Base-by-base conservation (phyloP, 2,797 vertebrate species). In the Centroberyx gerrardi region DNA sequence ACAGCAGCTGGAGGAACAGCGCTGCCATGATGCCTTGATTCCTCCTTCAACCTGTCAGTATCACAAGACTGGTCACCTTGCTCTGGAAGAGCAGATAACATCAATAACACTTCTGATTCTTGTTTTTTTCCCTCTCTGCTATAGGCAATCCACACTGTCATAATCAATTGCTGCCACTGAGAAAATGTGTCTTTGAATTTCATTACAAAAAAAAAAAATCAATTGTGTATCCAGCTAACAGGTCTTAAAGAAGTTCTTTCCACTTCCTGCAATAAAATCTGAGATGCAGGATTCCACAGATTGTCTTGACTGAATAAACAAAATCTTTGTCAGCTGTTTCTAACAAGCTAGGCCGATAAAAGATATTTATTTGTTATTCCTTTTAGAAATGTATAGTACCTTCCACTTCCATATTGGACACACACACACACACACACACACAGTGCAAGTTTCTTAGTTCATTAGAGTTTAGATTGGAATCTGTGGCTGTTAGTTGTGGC, bases 391-490 rank as follows among this genome's bases (percentile, higher is more conserved):
- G 4, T 46, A 46, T 5, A 46, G 44, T 14, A 17, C 14, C 44
- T 46, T 14, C 14, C 14, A 15, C 22, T 54, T 27, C 18, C 10
- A 52, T 14, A 64, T 10, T 46, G 51, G 31, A 66, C 63, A 66
- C 63, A 66, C 49, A 65, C 48, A 38, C 48, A 66, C 49, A 54
- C 49, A 40, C 49, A 54, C 51, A 66, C 48, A 65, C 63, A 53
- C 63, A 15, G 12, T 38, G 28, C 17, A 14, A 12, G 55, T 53
- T 71, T 70, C 56, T 68, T 46, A 31, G 66, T 46, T 68, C 66
- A 59, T 59, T 56, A 29, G 52, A 55, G 65, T 18, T 44, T 68
- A 56, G 65, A 61, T 61, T 60, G 68, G 56, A 62, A 60, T 67
- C 63, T 74, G 53, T 46, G 15, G 44, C 54, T 53, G 52, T 65